These are phyloP conservation scores for Halocynthia roretzi DNA, from an alignment of 23 tunicate species.

Conservation along the genomic window DNA sequence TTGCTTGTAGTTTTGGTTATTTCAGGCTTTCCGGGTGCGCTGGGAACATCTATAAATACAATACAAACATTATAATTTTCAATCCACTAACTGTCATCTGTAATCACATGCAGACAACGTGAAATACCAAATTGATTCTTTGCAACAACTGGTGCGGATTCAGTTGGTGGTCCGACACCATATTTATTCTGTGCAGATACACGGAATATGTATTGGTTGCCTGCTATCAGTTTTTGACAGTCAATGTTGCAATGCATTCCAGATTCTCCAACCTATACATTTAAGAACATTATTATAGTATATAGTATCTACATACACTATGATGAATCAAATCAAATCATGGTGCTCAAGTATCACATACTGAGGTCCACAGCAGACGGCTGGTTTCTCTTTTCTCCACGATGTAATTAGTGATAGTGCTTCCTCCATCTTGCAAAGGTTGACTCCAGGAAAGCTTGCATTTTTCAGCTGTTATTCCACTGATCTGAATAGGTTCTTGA, in stretches of 20 bases:
- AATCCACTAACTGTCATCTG: background rate
- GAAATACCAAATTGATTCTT: slow-evolving; percentile 46
- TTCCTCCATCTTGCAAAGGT: slow-evolving; percentile 84
- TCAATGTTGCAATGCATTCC: slow-evolving; percentile 33
- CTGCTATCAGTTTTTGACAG: slow-evolving; percentile 62
- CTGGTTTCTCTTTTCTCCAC: slow-evolving; percentile 93
- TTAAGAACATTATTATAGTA: background rate
- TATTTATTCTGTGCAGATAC: slow-evolving; percentile 75
- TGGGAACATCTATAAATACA: slow-evolving; percentile 9
- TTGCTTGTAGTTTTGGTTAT: slow-evolving; percentile 34
- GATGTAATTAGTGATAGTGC: slow-evolving; percentile 74
- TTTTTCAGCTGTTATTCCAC: slow-evolving; percentile 63
- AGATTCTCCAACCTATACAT: slow-evolving; percentile 21
- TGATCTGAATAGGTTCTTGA: slow-evolving; percentile 53
- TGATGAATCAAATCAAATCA: background rate
- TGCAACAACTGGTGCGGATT: slow-evolving; percentile 51
- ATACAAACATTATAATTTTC: background rate
- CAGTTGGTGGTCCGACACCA: slow-evolving; percentile 86
- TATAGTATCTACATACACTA: background rate
- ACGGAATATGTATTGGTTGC: slow-evolving; percentile 83
- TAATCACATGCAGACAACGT: background rate
- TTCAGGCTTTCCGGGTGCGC: slow-evolving; percentile 29
- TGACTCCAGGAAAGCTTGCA: slow-evolving; percentile 67
- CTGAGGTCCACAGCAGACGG: slow-evolving; percentile 85
- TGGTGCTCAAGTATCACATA: slow-evolving; percentile 59